Conservation (phyloP, 2,888 invertebrate species). For the Tetanocera ferruginea region DNA sequence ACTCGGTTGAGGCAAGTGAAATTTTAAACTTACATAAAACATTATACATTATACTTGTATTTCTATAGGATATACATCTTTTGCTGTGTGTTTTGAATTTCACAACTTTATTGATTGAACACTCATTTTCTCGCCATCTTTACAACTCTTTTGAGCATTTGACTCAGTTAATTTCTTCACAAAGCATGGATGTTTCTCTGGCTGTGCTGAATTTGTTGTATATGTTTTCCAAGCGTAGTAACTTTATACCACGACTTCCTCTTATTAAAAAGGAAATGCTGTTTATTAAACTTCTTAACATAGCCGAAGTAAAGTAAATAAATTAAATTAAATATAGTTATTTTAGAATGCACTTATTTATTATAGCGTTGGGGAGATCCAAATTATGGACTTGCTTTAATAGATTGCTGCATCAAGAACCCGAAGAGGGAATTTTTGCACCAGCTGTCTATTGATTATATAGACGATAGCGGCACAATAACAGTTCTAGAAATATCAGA, state of each 20-base stretch:
- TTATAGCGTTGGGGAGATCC: slow-evolving; percentile 77
- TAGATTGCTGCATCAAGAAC: slow-evolving; percentile 82
- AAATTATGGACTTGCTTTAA: slow-evolving; percentile 88
- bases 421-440: slow-evolving; percentile 69
- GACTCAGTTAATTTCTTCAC: slow-evolving; percentile 81
- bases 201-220: slow-evolving; percentile 87
- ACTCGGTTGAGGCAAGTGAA: slow-evolving; percentile 73
- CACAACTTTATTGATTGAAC: slow-evolving; percentile 86
- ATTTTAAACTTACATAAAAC: background rate
- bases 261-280: slow-evolving; percentile 80
- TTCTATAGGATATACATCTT: slow-evolving; percentile 76
- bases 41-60: background rate
- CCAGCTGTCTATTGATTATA: slow-evolving; percentile 60
- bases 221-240: slow-evolving; percentile 90
- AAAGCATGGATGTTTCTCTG: slow-evolving; percentile 86
- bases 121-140: slow-evolving; percentile 87
- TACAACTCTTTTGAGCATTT: slow-evolving; percentile 91
- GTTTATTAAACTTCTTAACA: slow-evolving; percentile 79
- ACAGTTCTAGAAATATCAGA: slow-evolving; percentile 61
- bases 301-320: slow-evolving; percentile 79
- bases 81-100: slow-evolving; percentile 83
- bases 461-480: slow-evolving; percentile 59
- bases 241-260: slow-evolving; percentile 84
- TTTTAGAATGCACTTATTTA: slow-evolving; percentile 4
- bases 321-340: background rate